Evolutionary conservation across 2,888 invertebrate species (phyloP).

Genomic region (Pyrocoelia pectoralis): DNA sequence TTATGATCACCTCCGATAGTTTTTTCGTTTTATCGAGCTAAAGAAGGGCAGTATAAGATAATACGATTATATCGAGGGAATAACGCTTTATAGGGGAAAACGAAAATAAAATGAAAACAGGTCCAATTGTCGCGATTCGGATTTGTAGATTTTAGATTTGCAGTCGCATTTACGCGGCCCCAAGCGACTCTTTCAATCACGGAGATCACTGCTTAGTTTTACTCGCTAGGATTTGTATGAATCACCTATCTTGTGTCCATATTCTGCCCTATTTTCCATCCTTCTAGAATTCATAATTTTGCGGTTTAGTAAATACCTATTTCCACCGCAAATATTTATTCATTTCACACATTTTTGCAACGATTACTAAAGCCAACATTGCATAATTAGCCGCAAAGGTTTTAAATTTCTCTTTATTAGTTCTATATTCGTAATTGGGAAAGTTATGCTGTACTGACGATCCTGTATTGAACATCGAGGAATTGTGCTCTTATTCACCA

Average conservation of each 20-base stretch:
- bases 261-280: constrained; percentile 12
- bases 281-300: constrained; percentile 4
- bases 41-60: constrained; percentile 53
- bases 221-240: constrained; percentile 30
- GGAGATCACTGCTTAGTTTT: constrained; percentile 36
- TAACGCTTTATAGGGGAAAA: constrained; percentile 54
- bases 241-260: constrained; percentile 24
- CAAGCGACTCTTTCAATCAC: constrained; percentile 56
- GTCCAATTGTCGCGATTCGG: constrained; percentile 53
- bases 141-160: constrained; percentile 52
- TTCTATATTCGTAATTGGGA: too few species aligned
- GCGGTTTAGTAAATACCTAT: not conserved
- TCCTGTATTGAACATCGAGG: too few species aligned
- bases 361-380: too few species aligned
- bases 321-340: not conserved
- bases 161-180: constrained; percentile 49
- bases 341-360: not conserved
- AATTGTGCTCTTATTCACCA: too few species aligned
- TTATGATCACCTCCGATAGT: constrained; percentile 42
- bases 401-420: too few species aligned
- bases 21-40: constrained; percentile 51
- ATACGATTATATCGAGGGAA: constrained; percentile 57
- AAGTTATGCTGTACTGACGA: too few species aligned
- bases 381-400: too few species aligned
- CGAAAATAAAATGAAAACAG: constrained; percentile 59